A percentile compares a stretch with the other conserved stretches of the same genome.
phyloP scores from a whole-genome alignment of 1,140 invertebrate genomes.

The Nephila pilipes region DNA sequence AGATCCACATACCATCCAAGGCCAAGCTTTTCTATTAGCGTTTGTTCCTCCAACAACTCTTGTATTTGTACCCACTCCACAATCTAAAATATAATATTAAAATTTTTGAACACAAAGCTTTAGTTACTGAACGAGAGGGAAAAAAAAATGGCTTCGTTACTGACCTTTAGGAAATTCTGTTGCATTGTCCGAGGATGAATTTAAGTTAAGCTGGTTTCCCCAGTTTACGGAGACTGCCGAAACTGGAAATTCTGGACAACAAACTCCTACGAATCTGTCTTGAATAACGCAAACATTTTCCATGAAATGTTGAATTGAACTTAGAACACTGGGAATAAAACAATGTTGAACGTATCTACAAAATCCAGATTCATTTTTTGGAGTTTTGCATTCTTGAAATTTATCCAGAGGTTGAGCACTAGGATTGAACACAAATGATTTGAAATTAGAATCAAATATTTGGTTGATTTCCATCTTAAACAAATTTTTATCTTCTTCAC shows the following conservation, averaged over 20 bases:
- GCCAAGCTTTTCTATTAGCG: slow-evolving; percentile 88
- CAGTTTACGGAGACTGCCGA: neutral
- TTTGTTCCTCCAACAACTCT: slow-evolving; percentile 85
- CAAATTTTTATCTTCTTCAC: slow-evolving; percentile 3
- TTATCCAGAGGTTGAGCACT: slow-evolving; percentile 76
- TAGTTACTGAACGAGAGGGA: neutral
- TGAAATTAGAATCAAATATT: slow-evolving; percentile 19
- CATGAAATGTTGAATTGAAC: slow-evolving; percentile 84
- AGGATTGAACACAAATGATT: slow-evolving; percentile 57
- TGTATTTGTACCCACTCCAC: slow-evolving; percentile 67
- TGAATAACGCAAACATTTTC: slow-evolving; percentile 86
- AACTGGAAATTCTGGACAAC: slow-evolving; percentile 83
- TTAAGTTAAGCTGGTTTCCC: neutral
- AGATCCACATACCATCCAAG: slow-evolving; percentile 88
- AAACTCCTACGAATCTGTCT: slow-evolving; percentile 84
- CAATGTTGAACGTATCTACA: slow-evolving; percentile 86
- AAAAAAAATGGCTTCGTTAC: neutral
- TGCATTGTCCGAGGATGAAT: neutral
- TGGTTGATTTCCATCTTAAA: neutral
- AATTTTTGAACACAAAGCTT: neutral
- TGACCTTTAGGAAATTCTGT: slow-evolving; percentile 22
- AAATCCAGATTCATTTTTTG: slow-evolving; percentile 84
- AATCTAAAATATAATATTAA: slow-evolving; percentile 22
- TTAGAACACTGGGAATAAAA: slow-evolving; percentile 84
- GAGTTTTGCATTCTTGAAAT: slow-evolving; percentile 83